These are phyloP conservation scores for Crocodylus rhombifer DNA, from an alignment of 2,797 vertebrate species.

Conservation along the genomic window DNA sequence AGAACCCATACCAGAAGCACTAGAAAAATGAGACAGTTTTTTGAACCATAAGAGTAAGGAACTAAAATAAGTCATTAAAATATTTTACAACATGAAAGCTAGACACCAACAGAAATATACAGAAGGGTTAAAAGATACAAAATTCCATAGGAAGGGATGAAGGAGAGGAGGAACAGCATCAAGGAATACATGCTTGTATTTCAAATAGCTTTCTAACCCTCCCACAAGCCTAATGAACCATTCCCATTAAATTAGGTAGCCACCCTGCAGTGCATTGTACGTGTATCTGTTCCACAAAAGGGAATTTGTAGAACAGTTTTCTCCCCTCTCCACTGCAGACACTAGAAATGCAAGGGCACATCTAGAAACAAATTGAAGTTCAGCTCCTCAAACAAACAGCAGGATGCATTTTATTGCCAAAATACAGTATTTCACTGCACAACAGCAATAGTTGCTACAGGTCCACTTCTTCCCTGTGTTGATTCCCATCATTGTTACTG, in stretches of 20 bases:
- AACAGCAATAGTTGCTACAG: neutral
- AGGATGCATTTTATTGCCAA: constrained; percentile 60
- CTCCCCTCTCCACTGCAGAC: accelerated
- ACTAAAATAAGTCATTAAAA: constrained; percentile 53
- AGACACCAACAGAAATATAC: neutral
- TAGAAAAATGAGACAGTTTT: constrained; percentile 30
- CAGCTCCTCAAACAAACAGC: neutral
- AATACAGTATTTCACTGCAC: constrained; percentile 45
- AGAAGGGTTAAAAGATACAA: constrained; percentile 4
- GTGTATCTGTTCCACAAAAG: neutral
- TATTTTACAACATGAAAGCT: neutral
- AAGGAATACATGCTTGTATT: neutral
- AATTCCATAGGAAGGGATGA: neutral
- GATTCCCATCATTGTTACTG: neutral
- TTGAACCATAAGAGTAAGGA: constrained; percentile 47
- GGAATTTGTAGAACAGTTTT: neutral
- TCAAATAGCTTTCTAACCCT: neutral
- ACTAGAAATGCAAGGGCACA: neutral
- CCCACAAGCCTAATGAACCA: neutral
- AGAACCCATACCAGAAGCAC: constrained; percentile 15
- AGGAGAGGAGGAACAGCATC: neutral
- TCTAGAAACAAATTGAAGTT: neutral
- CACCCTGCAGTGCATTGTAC: neutral
- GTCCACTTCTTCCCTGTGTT: constrained; percentile 42
- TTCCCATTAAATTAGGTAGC: neutral